Evolutionary conservation across 2,888 invertebrate species (phyloP).

Genomic region (Iphiclides podalirius): DNA sequence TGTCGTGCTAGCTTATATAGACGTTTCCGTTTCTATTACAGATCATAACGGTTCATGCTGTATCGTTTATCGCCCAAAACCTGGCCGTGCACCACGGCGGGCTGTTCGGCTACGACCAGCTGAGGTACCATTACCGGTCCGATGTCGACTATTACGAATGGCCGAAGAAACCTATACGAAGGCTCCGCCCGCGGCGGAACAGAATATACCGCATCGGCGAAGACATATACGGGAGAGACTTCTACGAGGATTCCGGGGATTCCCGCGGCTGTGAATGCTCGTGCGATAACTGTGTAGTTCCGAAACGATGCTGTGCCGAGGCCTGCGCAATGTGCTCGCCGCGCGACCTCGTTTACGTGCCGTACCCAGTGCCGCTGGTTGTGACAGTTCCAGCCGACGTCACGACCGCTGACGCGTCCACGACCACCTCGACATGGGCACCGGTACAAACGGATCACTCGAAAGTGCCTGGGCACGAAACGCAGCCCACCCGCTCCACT

Average conservation of each 20-base stretch:
- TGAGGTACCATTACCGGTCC: neutral
- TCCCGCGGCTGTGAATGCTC: constrained; percentile 21
- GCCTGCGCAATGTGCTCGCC: constrained; percentile 11
- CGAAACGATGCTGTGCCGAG: constrained; percentile 17
- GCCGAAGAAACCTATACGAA: constrained; percentile 6
- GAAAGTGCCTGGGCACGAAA: too few species aligned
- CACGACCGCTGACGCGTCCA: too few species aligned
- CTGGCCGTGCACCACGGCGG: neutral
- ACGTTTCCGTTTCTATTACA: too few species aligned
- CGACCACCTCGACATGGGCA: neutral
- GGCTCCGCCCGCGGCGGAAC: constrained; percentile 1
- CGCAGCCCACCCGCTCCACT: too few species aligned
- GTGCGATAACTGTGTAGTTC: constrained; percentile 22
- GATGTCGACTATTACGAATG: constrained; percentile 2
- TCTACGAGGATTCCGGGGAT: neutral
- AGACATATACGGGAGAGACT: neutral
- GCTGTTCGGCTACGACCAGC: constrained; percentile 3
- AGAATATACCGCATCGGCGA: constrained; percentile 4
- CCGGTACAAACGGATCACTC: too few species aligned
- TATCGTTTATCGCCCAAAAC: constrained; percentile 8
- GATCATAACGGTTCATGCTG: neutral
- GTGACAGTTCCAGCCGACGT: constrained; percentile 1
- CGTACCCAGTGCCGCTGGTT: constrained; percentile 26
- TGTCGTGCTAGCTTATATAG: neutral
- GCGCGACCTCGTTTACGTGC: constrained; percentile 24